Evolutionary conservation across 2,113 vertebrate species (phyloP).

Genomic region (Mustela nigripes): DNA sequence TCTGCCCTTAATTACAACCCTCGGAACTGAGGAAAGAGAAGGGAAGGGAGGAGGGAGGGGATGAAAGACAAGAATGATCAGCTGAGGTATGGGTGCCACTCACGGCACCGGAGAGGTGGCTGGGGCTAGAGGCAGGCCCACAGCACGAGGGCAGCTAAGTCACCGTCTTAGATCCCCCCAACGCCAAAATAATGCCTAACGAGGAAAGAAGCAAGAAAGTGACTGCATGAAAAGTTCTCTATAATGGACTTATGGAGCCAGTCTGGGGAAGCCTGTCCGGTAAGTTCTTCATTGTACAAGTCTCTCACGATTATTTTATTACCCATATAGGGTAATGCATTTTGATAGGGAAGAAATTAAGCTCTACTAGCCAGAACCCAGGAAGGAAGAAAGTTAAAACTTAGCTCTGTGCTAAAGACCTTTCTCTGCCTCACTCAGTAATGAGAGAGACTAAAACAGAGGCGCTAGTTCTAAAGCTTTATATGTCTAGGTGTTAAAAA

Average conservation of each 20-base stretch:
- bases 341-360: constrained; percentile 53
- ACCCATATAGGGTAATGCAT: not conserved
- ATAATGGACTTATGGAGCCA: not conserved
- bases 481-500: not conserved
- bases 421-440: not conserved
- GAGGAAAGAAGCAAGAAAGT: not conserved
- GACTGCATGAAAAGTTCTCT: not conserved
- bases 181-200: not conserved
- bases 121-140: not conserved
- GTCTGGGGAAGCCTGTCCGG: not conserved
- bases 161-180: not conserved
- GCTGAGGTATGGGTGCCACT: not conserved
- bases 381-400: not conserved
- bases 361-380: not conserved
- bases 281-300: constrained; percentile 16
- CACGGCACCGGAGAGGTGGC: not conserved
- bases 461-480: not conserved
- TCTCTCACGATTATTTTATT: constrained; percentile 9
- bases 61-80: not conserved
- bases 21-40: not conserved
- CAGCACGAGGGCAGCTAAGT: not conserved
- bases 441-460: not conserved
- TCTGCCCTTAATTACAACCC: constrained; percentile 25
- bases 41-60: not conserved
- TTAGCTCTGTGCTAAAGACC: not conserved